These are phyloP conservation scores for Caradrina kadenii DNA, from an alignment of 2,888 invertebrate species.

Conservation along the genomic window DNA sequence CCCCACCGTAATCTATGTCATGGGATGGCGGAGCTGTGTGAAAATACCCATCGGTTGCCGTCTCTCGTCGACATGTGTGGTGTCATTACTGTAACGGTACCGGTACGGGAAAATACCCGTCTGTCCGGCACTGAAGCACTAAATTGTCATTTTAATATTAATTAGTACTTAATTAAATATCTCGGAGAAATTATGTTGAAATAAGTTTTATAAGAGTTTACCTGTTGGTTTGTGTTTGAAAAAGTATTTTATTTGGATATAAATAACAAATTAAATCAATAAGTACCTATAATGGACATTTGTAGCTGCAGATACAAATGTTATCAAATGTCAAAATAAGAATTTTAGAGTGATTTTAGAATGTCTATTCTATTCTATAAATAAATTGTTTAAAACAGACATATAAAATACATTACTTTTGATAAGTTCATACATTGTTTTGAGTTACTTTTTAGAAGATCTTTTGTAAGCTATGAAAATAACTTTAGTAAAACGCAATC, in stretches of 20 bases:
- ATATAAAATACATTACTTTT: too few relatives aligned
- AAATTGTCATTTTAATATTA: conserved; percentile 71
- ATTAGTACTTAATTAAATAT: conserved; percentile 54
- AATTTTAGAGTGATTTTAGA: not conserved
- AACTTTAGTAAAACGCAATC: too few relatives aligned
- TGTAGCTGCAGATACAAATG: not conserved
- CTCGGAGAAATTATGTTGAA: conserved; percentile 30
- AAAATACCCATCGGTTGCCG: conserved; percentile 78
- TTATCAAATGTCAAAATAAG: not conserved
- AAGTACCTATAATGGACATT: not conserved
- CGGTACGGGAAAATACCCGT: conserved; percentile 71
- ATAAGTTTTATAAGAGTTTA: conserved; percentile 10
- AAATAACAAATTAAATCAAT: not conserved
- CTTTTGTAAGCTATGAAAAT: too few relatives aligned
- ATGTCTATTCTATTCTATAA: not conserved
- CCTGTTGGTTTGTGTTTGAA: not conserved
- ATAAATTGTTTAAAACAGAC: too few relatives aligned
- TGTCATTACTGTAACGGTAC: conserved; percentile 81
- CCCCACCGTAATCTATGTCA: conserved; percentile 68
- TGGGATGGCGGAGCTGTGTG: conserved; percentile 76
- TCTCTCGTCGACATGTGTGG: conserved; percentile 79
- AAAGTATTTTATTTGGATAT: not conserved
- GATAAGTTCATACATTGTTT: not conserved
- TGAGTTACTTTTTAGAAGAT: not conserved
- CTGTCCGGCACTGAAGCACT: conserved; percentile 63